Evolutionary conservation across 2,888 invertebrate species (phyloP).

Genomic region (Euzetes globulus): DNA sequence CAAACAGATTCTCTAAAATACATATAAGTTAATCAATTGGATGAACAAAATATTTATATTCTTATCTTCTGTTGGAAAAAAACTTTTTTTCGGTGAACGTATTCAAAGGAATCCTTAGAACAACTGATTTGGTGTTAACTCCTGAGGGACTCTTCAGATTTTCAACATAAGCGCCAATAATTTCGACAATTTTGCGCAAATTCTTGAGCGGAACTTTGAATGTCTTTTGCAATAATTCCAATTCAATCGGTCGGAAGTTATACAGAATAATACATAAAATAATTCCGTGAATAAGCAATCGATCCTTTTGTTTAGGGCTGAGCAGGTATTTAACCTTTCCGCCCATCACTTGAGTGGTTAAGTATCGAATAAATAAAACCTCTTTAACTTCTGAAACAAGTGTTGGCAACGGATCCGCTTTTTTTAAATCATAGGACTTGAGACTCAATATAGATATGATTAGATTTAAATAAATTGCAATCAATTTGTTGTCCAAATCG

Average conservation of each 20-base stretch:
- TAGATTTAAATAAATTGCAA: slow-evolving; percentile 32
- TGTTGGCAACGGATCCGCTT: slow-evolving; percentile 32
- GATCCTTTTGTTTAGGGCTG: slow-evolving; percentile 25
- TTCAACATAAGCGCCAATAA: slow-evolving; percentile 34
- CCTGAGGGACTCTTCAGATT: slow-evolving; percentile 6
- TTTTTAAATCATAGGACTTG: neutral
- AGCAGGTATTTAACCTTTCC: neutral
- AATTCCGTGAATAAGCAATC: slow-evolving; percentile 19
- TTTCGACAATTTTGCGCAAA: slow-evolving; percentile 20
- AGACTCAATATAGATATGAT: slow-evolving; percentile 16
- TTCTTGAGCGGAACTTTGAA: slow-evolving; percentile 17
- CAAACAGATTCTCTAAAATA: too few species aligned
- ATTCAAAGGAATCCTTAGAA: slow-evolving; percentile 13
- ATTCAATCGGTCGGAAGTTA: slow-evolving; percentile 26
- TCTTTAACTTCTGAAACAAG: slow-evolving; percentile 15
- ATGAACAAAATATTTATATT: too few species aligned
- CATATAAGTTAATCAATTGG: too few species aligned
- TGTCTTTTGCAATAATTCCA: slow-evolving; percentile 29
- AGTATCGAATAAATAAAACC: slow-evolving; percentile 26
- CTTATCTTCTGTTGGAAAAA: neutral
- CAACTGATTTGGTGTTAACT: neutral
- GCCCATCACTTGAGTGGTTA: neutral
- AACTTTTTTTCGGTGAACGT: neutral
- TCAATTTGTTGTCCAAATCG: slow-evolving; percentile 15
- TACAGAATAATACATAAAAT: slow-evolving; percentile 29